Evolutionary conservation across 2,797 vertebrate species (phyloP).

Genomic region (Cuculus canorus): DNA sequence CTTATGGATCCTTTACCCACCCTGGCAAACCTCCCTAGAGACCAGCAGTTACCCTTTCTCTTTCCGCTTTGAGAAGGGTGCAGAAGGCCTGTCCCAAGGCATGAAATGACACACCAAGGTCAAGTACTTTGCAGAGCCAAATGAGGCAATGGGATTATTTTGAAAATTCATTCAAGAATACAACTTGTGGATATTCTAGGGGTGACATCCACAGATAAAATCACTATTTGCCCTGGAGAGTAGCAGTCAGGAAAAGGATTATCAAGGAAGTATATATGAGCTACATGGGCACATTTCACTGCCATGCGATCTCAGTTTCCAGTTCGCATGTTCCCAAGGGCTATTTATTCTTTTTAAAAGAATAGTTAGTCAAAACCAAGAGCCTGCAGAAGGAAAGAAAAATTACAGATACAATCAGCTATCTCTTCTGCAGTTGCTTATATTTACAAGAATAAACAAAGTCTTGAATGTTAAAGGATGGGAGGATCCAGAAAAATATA

Average conservation of each 20-base stretch:
- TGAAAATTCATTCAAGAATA: slow-evolving; percentile 46
- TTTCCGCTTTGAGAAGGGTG: background rate
- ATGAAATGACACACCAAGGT: slow-evolving; percentile 48
- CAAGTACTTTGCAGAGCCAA: slow-evolving; percentile 33
- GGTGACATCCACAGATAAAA: slow-evolving; percentile 56
- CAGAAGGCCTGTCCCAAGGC: background rate
- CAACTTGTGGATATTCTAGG: slow-evolving; percentile 47
- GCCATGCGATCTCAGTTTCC: slow-evolving; percentile 48
- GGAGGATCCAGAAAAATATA: background rate
- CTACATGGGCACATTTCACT: slow-evolving; percentile 33
- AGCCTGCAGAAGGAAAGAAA: slow-evolving; percentile 31
- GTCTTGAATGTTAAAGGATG: slow-evolving; percentile 14
- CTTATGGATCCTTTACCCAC: background rate
- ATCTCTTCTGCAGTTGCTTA: slow-evolving; percentile 34
- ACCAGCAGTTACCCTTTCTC: background rate
- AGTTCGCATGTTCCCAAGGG: slow-evolving; percentile 54
- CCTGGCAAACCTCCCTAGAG: background rate
- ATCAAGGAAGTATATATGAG: slow-evolving; percentile 31
- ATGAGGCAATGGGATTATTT: slow-evolving; percentile 39
- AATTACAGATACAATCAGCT: slow-evolving; percentile 53
- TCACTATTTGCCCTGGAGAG: slow-evolving; percentile 54
- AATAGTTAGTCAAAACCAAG: slow-evolving; percentile 49
- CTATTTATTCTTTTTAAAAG: slow-evolving; percentile 61
- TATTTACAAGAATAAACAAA: slow-evolving; percentile 32
- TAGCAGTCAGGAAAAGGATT: slow-evolving; percentile 49